These are phyloP conservation scores for Callopanchax toddi DNA, from an alignment of 2,113 vertebrate genomes.

Conservation along the genomic window DNA sequence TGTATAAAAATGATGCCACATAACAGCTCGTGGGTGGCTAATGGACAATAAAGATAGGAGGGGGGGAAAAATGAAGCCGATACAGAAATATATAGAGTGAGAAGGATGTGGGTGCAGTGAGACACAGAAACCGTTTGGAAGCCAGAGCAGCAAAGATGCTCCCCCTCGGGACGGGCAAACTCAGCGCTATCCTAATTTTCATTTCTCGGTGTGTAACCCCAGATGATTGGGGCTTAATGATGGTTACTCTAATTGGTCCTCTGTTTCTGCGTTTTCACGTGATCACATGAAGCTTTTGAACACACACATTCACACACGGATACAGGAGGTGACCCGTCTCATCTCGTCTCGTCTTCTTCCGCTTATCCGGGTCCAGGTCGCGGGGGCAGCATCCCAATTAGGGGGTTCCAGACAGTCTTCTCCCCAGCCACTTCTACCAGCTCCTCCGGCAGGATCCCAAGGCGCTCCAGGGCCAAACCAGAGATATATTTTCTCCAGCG, in stretches of 20 bases:
- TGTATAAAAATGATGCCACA: constrained; percentile 36
- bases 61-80: constrained; percentile 46
- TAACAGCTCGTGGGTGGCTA: constrained; percentile 42
- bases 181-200: constrained; percentile 70
- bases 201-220: constrained; percentile 73
- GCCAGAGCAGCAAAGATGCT: constrained; percentile 55
- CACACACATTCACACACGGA: constrained; percentile 18
- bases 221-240: constrained; percentile 73
- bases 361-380: too few species aligned
- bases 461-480: too few species aligned
- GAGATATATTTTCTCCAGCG: too few species aligned
- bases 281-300: constrained; percentile 43
- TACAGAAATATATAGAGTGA: constrained; percentile 15
- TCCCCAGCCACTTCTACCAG: too few species aligned
- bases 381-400: too few species aligned
- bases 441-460: too few species aligned
- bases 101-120: constrained; percentile 22
- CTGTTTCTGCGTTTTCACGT: constrained; percentile 59
- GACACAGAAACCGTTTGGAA: constrained; percentile 63
- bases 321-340: constrained; percentile 14
- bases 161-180: constrained; percentile 59
- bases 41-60: constrained; percentile 44
- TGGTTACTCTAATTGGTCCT: constrained; percentile 71
- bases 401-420: too few species aligned
- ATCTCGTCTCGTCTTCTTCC: too few species aligned